Conservation (phyloP, 2,113 vertebrate genomes). For the Pelecanus crispus region DNA sequence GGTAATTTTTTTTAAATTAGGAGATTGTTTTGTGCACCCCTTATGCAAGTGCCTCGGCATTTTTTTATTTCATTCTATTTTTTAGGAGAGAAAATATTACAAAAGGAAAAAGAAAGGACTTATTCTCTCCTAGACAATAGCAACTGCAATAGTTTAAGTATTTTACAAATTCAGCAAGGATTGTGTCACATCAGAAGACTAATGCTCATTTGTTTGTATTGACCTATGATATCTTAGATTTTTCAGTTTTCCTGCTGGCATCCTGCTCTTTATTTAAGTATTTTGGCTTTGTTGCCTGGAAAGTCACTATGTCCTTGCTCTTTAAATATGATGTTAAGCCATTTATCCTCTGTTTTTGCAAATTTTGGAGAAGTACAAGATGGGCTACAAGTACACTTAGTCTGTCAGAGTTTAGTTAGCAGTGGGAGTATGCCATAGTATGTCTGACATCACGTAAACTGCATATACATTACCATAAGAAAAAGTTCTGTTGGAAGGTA, state of each 20-base stretch:
- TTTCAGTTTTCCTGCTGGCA: neutral
- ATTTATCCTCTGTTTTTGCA: neutral
- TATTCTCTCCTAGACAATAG: neutral
- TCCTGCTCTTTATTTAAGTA: neutral
- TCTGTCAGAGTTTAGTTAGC: neutral
- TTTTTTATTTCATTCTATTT: neutral
- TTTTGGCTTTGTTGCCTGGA: neutral
- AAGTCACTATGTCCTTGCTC: neutral
- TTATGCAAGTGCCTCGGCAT: neutral
- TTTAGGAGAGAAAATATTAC: neutral
- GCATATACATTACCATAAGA: neutral
- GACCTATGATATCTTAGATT: neutral
- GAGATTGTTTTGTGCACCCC: neutral
- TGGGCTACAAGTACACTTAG: neutral
- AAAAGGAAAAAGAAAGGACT: neutral
- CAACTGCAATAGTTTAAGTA: neutral
- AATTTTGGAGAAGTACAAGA: neutral
- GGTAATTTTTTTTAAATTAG: neutral
- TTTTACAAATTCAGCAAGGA: neutral
- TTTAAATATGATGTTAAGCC: neutral
- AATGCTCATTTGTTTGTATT: neutral
- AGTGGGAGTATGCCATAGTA: neutral
- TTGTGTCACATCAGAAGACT: neutral
- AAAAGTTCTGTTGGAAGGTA: neutral
- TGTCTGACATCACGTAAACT: neutral